Evolutionary conservation across 2,888 invertebrate species (phyloP), one percentile per base, ranked within the genome.

Genomic region (Ectropis crepuscularia): DNA sequence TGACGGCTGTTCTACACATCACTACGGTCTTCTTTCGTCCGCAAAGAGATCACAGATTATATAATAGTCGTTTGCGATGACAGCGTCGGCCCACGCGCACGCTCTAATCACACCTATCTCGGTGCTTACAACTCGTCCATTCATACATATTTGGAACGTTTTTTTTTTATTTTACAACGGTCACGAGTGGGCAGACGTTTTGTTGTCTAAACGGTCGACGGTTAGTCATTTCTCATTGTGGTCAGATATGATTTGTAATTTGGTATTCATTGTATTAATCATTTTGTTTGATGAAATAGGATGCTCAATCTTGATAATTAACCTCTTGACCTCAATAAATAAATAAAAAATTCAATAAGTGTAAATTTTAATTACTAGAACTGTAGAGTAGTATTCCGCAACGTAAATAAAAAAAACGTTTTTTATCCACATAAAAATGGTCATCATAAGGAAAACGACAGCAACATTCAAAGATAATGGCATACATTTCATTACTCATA

Each of bases 61-160:
- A 41, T 0, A 41, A 51, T 41, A 51, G 51, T 41, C n/a, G 9
- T 12, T 6, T 10, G 76, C 87, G 91, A 89, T 88, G 91, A 92
- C 91, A 91, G 88, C 80, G 80, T 75, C 86, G 78, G 87, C 92
- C 90, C 91, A 90, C 92, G 89, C 89, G 83, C 81, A 80, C 59
- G 79, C 83, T 88, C 89, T 90, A 90, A 91, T 90, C 90, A 89
- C 87, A 89, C 87, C 87, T 89, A 88, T 88, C 87, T 84, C 76
- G 71, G 76, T 76, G 76, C 80, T 78, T 72, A 77, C 78, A 77
- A 77, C 75, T 72, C 79, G 83, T 86, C 85, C 88, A 89, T 89
- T 89, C 88, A 89, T 87, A 80, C 85, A 86, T 87, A 85, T 86
- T 84, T 85, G 83, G 82, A 82, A 79, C 74, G 81, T 71, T 81